These are phyloP conservation scores for Siniperca knerii DNA, from an alignment of 2,113 vertebrate genomes.

Conservation along the genomic window DNA sequence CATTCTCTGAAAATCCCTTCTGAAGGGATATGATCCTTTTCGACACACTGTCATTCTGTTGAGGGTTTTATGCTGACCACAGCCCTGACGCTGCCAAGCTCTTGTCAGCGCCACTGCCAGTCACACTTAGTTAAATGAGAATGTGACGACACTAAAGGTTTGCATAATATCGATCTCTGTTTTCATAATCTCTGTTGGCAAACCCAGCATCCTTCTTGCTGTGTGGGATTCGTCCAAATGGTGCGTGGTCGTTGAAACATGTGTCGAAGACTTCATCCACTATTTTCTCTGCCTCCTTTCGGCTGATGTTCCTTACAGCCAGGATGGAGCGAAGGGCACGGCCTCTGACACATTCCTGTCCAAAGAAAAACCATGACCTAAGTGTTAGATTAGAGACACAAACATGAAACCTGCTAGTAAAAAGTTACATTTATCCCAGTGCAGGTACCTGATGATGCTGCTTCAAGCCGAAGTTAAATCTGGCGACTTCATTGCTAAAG, in stretches of 20 bases:
- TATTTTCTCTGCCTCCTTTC: constrained; percentile 89
- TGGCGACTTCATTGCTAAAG: constrained; percentile 88
- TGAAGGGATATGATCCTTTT: constrained; percentile 27
- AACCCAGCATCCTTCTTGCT: constrained; percentile 88
- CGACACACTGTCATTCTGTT: constrained; percentile 15
- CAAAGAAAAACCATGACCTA: rapidly evolving
- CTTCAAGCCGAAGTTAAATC: constrained; percentile 93
- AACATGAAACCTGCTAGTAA: not conserved
- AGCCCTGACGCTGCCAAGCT: not conserved
- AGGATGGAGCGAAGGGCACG: constrained; percentile 94
- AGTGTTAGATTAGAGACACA: not conserved
- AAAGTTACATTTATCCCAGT: not conserved
- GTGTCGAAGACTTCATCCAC: constrained; percentile 94
- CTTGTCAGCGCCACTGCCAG: not conserved
- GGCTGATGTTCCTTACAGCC: constrained; percentile 92
- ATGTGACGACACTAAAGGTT: constrained; percentile 85
- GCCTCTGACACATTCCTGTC: constrained; percentile 91
- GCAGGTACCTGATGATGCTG: constrained; percentile 92
- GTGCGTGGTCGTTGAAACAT: constrained; percentile 94
- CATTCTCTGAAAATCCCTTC: constrained; percentile 11
- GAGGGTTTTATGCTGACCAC: not conserved
- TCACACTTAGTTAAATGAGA: constrained; percentile 1
- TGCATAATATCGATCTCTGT: constrained; percentile 89
- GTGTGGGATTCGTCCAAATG: constrained; percentile 95
- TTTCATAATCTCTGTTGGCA: constrained; percentile 90